A percentile compares a stretch with the other conserved stretches of the same genome.
Evolutionary conservation across 2,888 invertebrate species (phyloP).

Genomic region (Tolmerus cingulatus): DNA sequence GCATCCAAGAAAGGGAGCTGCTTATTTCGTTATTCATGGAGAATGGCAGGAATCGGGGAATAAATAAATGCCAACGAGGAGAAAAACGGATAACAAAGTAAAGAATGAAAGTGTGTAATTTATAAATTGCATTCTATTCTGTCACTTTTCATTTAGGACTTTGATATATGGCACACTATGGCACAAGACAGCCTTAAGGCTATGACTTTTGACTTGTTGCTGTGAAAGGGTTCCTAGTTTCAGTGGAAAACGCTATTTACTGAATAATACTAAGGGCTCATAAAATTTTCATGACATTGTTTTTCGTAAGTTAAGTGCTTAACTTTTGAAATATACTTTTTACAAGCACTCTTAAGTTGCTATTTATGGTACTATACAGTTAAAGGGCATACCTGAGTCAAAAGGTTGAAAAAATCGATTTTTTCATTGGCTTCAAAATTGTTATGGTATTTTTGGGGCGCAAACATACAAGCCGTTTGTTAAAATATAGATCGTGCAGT

Average conservation of each 20-base stretch:
- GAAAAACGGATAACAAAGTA: conserved; percentile 44
- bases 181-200: conserved; percentile 31
- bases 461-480: too few species aligned
- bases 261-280: background rate
- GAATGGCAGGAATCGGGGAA: conserved; percentile 19
- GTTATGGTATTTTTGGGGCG: too few species aligned
- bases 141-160: conserved; percentile 58
- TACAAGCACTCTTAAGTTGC: background rate
- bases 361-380: background rate
- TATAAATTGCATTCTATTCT: conserved; percentile 60
- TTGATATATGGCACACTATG: conserved; percentile 54
- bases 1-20: conserved; percentile 4
- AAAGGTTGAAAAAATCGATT: too few species aligned
- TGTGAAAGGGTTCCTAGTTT: conserved; percentile 8
- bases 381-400: too few species aligned
- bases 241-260: background rate
- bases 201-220: background rate
- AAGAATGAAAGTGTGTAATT: conserved; percentile 56
- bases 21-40: conserved; percentile 42
- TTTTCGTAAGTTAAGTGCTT: conserved; percentile 12
- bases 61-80: conserved; percentile 45
- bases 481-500: too few species aligned
- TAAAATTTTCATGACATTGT: conserved; percentile 26
- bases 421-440: too few species aligned
- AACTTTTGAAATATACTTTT: conserved; percentile 24